Evolutionary conservation across 2,888 invertebrate species (phyloP).

Genomic region (Synergus japonicus): DNA sequence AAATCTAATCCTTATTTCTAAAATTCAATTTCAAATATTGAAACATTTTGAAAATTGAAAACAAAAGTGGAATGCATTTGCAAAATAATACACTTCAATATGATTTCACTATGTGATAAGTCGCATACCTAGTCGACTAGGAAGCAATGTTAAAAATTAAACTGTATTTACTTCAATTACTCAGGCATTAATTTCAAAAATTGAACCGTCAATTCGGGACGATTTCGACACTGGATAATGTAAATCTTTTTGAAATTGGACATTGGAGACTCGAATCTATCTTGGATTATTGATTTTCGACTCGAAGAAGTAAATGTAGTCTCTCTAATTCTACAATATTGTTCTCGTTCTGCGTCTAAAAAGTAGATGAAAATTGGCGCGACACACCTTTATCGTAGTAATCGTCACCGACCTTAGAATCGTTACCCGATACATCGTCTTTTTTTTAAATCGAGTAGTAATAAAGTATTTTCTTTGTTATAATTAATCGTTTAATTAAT

Average conservation of each 20-base stretch:
- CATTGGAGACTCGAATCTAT: constrained; percentile 72
- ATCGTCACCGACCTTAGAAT: constrained; percentile 21
- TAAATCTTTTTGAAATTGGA: constrained; percentile 63
- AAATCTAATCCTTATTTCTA: not conserved
- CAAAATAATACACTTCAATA: not conserved
- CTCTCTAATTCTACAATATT: constrained; percentile 56
- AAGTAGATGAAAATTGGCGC: constrained; percentile 68
- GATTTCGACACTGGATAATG: constrained; percentile 58
- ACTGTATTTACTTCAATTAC: not conserved
- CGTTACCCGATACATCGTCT: constrained; percentile 19
- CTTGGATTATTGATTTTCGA: constrained; percentile 67
- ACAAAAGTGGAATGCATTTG: not conserved
- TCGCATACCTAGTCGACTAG: not conserved
- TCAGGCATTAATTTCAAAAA: not conserved
- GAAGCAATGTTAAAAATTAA: not conserved
- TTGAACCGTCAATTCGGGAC: constrained; percentile 41
- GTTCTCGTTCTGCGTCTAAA: constrained; percentile 70
- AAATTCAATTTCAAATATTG: not conserved
- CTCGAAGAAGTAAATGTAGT: constrained; percentile 65
- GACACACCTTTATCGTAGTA: constrained; percentile 29
- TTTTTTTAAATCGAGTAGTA: constrained; percentile 70
- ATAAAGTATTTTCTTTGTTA: constrained; percentile 68
- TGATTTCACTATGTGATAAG: not conserved
- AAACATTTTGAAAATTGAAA: not conserved
- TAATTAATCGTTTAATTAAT: constrained; percentile 72